Base-by-base conservation (phyloP, 2,888 invertebrate genomes). In the Agapetus fuscipes region DNA sequence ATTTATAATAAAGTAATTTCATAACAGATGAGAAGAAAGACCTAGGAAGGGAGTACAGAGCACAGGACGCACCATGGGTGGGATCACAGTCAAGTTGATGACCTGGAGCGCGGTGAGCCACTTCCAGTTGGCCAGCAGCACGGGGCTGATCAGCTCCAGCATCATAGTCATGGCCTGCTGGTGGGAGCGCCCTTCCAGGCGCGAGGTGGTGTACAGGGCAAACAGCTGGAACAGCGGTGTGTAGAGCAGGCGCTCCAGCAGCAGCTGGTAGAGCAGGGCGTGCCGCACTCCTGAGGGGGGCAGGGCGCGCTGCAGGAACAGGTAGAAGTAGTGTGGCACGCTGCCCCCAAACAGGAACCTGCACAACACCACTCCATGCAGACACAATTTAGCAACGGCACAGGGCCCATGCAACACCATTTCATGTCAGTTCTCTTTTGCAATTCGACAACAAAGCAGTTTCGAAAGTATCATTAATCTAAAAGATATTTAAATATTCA, bases 321-420 rank as follows among this genome's bases (percentile, higher is more conserved):
- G 65, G 54, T 83, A 85, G 58, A 87, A 86, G 54, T 76, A 83
- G 59, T 87, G 86, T 1, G 87, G 86, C 3, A 86, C 63, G 2
- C 81, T 73, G 17, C 87, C 87, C 37, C 85, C 86, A 59, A 87
- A 85, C n/a, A 84, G 53, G 30, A 87, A 64, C 32, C 85, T 84
- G 60, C 29, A 59, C 53, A 48, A 44, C 20, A 44, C 4, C 4
- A 11, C 5, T 7, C 6, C 4, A 28, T 28, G 28, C 7, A n/a
- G 25, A n/a, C 7, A 24, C 7, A 24, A 24, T 10, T 24, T n/a
- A n/a, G n/a, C n/a, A n/a, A n/a, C n/a, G n/a, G n/a, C n/a, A n/a
- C n/a, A n/a, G n/a, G n/a, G n/a, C n/a, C n/a, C n/a, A n/a, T n/a
- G n/a, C n/a, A n/a, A n/a, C n/a, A n/a, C n/a, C n/a, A n/a, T n/a